Evolutionary conservation across 2,888 invertebrate species (phyloP).

Genomic region (Epistrophella euchroma): DNA sequence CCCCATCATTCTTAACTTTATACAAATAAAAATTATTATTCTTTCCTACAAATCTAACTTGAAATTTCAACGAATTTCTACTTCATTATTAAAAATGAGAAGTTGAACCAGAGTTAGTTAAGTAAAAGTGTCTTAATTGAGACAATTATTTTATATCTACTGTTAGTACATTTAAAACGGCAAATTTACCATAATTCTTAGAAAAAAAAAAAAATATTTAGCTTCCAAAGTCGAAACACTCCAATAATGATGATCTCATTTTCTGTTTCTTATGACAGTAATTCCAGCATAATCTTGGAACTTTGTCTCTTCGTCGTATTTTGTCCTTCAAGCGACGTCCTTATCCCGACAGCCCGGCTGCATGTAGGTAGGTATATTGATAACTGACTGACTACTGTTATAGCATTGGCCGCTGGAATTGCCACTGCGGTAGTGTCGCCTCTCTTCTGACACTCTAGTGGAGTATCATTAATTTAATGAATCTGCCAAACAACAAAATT

Average conservation of each 20-base stretch:
- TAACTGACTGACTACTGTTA: neutral
- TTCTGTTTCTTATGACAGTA: constrained; percentile 41
- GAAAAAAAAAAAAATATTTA: neutral
- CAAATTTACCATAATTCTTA: neutral
- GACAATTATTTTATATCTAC: neutral
- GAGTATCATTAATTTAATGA: constrained; percentile 67
- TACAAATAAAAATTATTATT: too few relatives aligned
- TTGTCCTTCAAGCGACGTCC: constrained; percentile 7
- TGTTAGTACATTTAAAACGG: neutral
- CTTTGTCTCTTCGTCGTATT: constrained; percentile 2
- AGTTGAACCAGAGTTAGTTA: too few relatives aligned
- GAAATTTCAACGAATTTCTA: too few relatives aligned
- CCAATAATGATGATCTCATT: constrained; percentile 14
- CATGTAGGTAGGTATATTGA: too few relatives aligned
- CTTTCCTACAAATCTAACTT: too few relatives aligned
- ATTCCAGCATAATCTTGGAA: constrained; percentile 25
- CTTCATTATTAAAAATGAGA: too few relatives aligned
- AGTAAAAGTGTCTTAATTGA: too few relatives aligned
- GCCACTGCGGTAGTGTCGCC: constrained; percentile 12
- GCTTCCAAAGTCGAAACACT: neutral
- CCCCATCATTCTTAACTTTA: too few relatives aligned
- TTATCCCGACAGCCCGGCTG: constrained; percentile 8
- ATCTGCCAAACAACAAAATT: constrained; percentile 61
- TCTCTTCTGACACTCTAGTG: constrained; percentile 12
- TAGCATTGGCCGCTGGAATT: too few relatives aligned